Evolutionary conservation across 1,140 invertebrate genomes (phyloP), one percentile per base, ranked within the genome.

Genomic region (Choristoneura fumiferana): DNA sequence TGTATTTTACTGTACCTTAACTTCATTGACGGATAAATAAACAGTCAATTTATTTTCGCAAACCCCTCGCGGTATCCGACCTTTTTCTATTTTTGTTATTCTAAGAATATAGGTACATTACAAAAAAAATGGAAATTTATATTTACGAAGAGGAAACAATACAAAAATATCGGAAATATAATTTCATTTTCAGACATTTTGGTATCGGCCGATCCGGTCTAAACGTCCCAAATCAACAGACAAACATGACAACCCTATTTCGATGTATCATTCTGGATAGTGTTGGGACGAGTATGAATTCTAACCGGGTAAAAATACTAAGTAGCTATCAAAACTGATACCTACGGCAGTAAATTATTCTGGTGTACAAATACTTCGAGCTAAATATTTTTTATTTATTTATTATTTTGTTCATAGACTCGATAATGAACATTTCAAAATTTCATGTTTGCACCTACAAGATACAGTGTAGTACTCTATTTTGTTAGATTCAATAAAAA

Each of bases 211-310:
- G 18, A 43, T 43, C 40, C 15, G 43, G 43, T 18, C 43, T 49
- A 49, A 49, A 49, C 43, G 22, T 18, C 43, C 43, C 43, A 12
- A 49, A 49, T 49, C 43, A 49, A 49, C 43, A 49, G 43, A 33
- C 12, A 33, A 49, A 49, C 43, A 49, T 49, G 43, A 49, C 43
- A 49, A 49, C 43, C 43, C 43, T 49, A 49, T 49, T 45, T 33
- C 43, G 43, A 49, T 49, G 43, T 49, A 49, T 49, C 43, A 49
- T 49, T 49, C 43, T 9, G 4, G 12, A 49, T 49, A 49, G 12
- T 49, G 43, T 29, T 22, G 43, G 10, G 18, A 13, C 14, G 18
- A 3, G 22, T 3, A 6, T 29, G 2, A 6, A 3, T 29, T 29
- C 6, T 6, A 29, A 29, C 6, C 22, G 22, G 22, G 22, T 29